A percentile compares a stretch with the other conserved stretches of the same genome.
Evolutionary conservation across 2,888 invertebrate genomes (phyloP).

Genomic region (Thecophora atra): DNA sequence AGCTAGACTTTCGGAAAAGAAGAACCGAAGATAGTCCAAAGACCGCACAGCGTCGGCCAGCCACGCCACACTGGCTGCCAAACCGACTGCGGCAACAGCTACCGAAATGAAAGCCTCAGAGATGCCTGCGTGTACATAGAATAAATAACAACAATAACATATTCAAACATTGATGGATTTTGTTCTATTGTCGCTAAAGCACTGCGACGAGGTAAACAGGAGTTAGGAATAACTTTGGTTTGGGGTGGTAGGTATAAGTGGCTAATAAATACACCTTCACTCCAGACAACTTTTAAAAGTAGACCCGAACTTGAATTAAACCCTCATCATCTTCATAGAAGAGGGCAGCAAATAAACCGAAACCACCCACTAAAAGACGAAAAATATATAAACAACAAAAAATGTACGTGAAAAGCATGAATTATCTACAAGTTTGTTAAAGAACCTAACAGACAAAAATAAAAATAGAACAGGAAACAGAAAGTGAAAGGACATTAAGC

Average conservation of each 20-base stretch:
- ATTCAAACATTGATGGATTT: conserved; percentile 28
- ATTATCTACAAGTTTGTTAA: not conserved
- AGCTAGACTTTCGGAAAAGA: too few relatives aligned
- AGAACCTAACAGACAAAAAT: not conserved
- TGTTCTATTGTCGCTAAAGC: not conserved
- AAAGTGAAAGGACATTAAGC: too few relatives aligned
- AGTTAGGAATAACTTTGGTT: not conserved
- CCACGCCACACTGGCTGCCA: too few relatives aligned
- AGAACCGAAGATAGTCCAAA: too few relatives aligned
- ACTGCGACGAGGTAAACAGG: not conserved
- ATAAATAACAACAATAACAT: not conserved
- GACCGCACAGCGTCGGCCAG: too few relatives aligned
- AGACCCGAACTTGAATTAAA: conserved; percentile 29
- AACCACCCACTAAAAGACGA: not conserved
- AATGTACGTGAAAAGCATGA: not conserved
- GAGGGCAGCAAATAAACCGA: not conserved
- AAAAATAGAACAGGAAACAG: not conserved
- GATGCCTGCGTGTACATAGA: not conserved
- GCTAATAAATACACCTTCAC: not conserved
- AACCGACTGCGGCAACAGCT: too few relatives aligned
- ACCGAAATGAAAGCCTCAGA: not conserved
- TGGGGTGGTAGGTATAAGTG: too few relatives aligned
- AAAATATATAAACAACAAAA: not conserved
- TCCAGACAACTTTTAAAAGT: not conserved
- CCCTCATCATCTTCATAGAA: conserved; percentile 20